A percentile compares a stretch with the other conserved stretches of the same genome.
Evolutionary conservation across 1,140 invertebrate genomes (phyloP).

Genomic region (Stenopsyche tienmushanensis): DNA sequence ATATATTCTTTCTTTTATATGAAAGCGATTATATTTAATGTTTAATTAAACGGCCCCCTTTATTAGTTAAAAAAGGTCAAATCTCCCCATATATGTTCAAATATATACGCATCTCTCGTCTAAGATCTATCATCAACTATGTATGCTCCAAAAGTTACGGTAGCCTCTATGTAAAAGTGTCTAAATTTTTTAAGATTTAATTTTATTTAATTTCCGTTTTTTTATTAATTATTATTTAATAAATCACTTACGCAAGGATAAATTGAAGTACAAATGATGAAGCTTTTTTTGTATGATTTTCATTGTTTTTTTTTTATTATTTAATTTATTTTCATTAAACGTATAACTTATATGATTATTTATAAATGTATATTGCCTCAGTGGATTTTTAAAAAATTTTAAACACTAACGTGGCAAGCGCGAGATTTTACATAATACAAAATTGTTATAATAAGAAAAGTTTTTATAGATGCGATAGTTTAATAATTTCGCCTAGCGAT

Average conservation of each 20-base stretch:
- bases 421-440: constrained; percentile 36
- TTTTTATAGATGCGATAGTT: constrained; percentile 28
- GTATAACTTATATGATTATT: no score
- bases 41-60: constrained; percentile 32
- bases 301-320: neutral
- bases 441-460: constrained; percentile 29
- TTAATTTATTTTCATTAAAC: constrained; percentile 13
- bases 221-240: constrained; percentile 28
- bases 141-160: constrained; percentile 31
- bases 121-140: constrained; percentile 38
- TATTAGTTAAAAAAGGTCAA: constrained; percentile 19
- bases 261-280: constrained; percentile 39
- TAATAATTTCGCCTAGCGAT: constrained; percentile 30
- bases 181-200: constrained; percentile 37
- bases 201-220: constrained; percentile 14
- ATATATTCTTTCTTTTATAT: constrained; percentile 24
- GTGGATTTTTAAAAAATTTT: constrained; percentile 14
- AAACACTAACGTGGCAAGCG: constrained; percentile 35
- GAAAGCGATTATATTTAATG: constrained; percentile 35
- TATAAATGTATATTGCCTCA: constrained; percentile 29
- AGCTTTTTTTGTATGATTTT: constrained; percentile 29
- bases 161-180: constrained; percentile 39
- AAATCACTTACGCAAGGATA: constrained; percentile 32
- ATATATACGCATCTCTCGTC: constrained; percentile 24
- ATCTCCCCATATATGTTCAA: constrained; percentile 16